phyloP scores from a whole-genome alignment of 2,113 vertebrate species.

The Microtus montanus region DNA sequence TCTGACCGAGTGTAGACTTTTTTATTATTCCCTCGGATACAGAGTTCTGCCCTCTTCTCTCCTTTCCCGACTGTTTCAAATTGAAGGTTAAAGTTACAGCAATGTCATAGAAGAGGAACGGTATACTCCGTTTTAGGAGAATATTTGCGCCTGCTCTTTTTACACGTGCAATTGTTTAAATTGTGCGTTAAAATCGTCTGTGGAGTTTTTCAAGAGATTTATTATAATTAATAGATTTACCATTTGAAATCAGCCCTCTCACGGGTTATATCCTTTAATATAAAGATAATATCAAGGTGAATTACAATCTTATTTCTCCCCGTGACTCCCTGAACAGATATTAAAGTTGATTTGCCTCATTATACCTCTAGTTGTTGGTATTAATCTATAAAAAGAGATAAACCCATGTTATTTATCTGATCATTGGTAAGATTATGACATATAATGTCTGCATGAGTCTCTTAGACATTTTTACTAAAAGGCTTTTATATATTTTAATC shows the following conservation, averaged over 20 bases:
- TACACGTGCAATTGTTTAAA: background rate
- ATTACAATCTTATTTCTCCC: slow-evolving; percentile 18
- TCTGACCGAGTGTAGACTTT: slow-evolving; percentile 40
- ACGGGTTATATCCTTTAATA: background rate
- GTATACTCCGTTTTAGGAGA: background rate
- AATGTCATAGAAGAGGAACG: background rate
- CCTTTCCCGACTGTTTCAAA: slow-evolving; percentile 22
- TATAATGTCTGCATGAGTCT: background rate
- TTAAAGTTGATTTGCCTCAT: slow-evolving; percentile 26
- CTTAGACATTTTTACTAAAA: background rate
- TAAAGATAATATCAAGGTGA: background rate
- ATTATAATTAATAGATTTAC: background rate
- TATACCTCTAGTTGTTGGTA: background rate
- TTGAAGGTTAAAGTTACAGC: slow-evolving; percentile 46
- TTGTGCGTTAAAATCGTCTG: background rate
- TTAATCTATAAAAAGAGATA: slow-evolving; percentile 18
- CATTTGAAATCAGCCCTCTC: background rate
- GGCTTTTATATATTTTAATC: background rate
- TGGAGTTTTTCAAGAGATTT: slow-evolving; percentile 9
- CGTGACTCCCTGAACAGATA: background rate
- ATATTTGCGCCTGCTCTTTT: background rate
- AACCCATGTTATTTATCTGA: background rate
- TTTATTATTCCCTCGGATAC: background rate
- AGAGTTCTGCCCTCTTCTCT: slow-evolving; percentile 30
- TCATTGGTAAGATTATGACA: background rate